These are phyloP conservation scores for Dastarcus helophoroides DNA, from an alignment of 2,888 invertebrate species.

Conservation along the genomic window DNA sequence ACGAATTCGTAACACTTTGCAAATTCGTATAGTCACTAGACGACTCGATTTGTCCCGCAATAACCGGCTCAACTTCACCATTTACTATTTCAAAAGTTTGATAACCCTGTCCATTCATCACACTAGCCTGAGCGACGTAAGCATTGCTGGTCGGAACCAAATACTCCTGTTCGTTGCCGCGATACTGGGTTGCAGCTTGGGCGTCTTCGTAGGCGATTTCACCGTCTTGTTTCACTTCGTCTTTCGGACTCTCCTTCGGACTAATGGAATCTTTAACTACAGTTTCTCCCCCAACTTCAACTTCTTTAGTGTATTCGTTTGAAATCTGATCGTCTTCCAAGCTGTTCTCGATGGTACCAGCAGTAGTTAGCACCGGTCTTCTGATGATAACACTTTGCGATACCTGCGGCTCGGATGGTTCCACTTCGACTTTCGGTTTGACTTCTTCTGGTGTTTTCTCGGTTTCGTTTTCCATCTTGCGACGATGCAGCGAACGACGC, in stretches of 20 bases:
- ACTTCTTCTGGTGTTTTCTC: slow-evolving; percentile 5
- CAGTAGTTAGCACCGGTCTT: slow-evolving; percentile 30
- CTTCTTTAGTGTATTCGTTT: slow-evolving; percentile 8
- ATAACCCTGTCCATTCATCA: too few species aligned
- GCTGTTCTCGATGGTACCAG: slow-evolving; percentile 31
- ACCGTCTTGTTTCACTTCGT: neutral
- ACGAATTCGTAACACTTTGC: slow-evolving; percentile 49
- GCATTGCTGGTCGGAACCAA: too few species aligned
- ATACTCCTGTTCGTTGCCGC: too few species aligned
- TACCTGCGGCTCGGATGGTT: slow-evolving; percentile 8
- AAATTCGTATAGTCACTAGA: slow-evolving; percentile 49
- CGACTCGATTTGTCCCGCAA: slow-evolving; percentile 24
- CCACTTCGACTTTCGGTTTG: slow-evolving; percentile 6
- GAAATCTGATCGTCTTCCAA: slow-evolving; percentile 9
- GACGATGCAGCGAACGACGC: slow-evolving; percentile 3
- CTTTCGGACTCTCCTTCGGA: neutral
- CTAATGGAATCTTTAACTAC: too few species aligned
- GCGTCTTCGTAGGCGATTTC: slow-evolving; percentile 1
- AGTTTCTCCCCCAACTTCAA: too few species aligned
- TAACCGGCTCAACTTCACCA: too few species aligned
- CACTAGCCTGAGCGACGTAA: too few species aligned
- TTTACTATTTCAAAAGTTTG: too few species aligned
- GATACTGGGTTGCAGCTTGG: too few species aligned
- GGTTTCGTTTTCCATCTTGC: slow-evolving; percentile 9
- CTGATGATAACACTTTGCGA: slow-evolving; percentile 18